Conservation (phyloP, 2,797 vertebrate genomes). For the Siniperca obscura region DNA sequence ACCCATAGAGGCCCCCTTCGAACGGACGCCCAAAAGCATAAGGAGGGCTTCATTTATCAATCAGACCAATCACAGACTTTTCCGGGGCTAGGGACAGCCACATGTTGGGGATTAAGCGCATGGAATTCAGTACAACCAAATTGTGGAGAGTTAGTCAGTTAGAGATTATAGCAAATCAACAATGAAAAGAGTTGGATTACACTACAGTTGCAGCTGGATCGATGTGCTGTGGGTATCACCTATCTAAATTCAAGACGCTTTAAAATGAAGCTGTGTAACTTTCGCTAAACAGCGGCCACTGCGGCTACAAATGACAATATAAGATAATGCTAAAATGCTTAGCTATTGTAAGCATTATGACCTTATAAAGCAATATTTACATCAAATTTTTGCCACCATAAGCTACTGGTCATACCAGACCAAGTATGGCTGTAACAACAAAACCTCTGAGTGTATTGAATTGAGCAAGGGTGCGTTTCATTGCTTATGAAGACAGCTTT, state of each 20-base stretch:
- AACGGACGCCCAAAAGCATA: constrained; percentile 79
- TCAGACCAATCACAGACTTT: constrained; percentile 86
- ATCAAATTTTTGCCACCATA: not conserved
- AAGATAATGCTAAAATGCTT: not conserved
- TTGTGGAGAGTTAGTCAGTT: constrained; percentile 61
- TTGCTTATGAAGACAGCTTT: not conserved
- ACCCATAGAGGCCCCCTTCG: constrained; percentile 84
- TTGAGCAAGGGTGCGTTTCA: not conserved
- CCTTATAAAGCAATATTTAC: not conserved
- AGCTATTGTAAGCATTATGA: not conserved
- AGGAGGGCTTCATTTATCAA: constrained; percentile 88
- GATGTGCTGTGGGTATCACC: constrained; percentile 32
- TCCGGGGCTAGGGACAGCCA: constrained; percentile 82
- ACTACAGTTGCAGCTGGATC: constrained; percentile 56
- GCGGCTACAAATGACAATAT: not conserved
- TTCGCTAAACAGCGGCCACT: not conserved
- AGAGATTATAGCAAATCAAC: constrained; percentile 79
- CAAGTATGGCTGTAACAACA: not conserved
- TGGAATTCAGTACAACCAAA: constrained; percentile 76
- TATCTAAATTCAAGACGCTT: constrained; percentile 35
- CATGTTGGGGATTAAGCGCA: constrained; percentile 82
- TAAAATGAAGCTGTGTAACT: constrained; percentile 10
- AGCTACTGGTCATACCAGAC: not conserved
- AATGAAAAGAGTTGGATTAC: constrained; percentile 70
- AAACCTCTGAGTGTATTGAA: not conserved